Base-by-base conservation (phyloP, 1,140 invertebrate genomes). In the Pomacea maculata region DNA sequence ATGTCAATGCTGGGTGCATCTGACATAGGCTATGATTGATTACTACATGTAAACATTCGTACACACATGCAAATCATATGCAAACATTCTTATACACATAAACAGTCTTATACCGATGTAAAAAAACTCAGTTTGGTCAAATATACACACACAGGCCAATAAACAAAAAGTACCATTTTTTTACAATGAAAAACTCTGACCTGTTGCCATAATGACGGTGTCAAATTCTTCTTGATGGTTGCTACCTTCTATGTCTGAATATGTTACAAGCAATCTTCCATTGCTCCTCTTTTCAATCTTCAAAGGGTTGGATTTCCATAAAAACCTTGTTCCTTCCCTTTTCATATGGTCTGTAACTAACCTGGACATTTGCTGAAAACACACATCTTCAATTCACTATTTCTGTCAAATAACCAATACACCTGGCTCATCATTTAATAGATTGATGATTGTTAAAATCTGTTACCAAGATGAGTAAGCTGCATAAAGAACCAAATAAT, bases 131-230 rank as follows among this genome's bases (percentile, higher is more conserved):
- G 34, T 45, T 45, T 45, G 34, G 34, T 45, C 57, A 61, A 61
- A 61, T 8, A 61, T 6, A 61, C 11, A 61, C 1, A 61, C 8
- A 61, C 57, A 61, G 15, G 57, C 57, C 15, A 0, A 61, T 2
- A 14, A 5, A 55, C n/a, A 55, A 45, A 1, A 55, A 45, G 21
- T 17, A 73, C 34, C 17, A 25, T n/a, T 14, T 75, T 8, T 75
- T 8, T 3, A 71, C 9, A 45, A 15, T 19, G 14, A 72, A 21
- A 19, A 65, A 11, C 34, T 77, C 80, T 25, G 93, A 19, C 96
- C 96, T 71, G 95, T 95, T 57, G 96, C 96, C 86, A 96, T 94
- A 12, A 98, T 90, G 52, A 98, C 95, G 8, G 96, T 97, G 89
- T 97, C 96, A 88, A 86, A 89, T 14, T 75, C 57, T 52, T 88